Percentiles rank a stretch among this genome's conserved stretches.
Evolutionary conservation across 2,113 vertebrate species (phyloP).

Genomic region (Vulpes lagopus): DNA sequence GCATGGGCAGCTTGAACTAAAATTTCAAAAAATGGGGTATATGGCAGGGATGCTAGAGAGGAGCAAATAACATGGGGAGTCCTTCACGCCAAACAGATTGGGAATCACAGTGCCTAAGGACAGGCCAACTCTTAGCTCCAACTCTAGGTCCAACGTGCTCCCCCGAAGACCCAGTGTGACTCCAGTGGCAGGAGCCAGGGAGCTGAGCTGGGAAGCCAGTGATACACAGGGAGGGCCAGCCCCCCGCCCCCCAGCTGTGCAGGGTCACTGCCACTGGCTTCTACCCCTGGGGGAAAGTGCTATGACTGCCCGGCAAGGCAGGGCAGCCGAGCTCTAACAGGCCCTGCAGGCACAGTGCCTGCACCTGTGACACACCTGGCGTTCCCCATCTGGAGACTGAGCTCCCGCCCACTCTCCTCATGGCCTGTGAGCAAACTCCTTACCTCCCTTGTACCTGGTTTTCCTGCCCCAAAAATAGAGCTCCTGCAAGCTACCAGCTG

Average conservation of each 20-base stretch:
- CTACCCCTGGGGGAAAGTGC: not conserved
- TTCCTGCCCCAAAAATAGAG: not conserved
- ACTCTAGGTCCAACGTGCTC: not conserved
- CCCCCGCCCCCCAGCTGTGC: fast-evolving
- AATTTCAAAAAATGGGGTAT: not conserved
- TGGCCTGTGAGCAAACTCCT: not conserved
- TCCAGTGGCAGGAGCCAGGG: not conserved
- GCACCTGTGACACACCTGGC: not conserved
- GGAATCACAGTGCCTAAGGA: not conserved
- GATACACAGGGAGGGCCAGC: too few relatives aligned
- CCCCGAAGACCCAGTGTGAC: not conserved
- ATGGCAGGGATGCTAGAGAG: not conserved
- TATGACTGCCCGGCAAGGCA: not conserved
- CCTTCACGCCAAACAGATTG: not conserved
- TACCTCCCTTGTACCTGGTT: not conserved
- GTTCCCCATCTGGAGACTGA: not conserved
- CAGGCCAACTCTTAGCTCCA: not conserved
- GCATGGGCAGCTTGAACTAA: not conserved
- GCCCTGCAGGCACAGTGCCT: not conserved
- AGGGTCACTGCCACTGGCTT: not conserved
- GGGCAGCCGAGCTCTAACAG: not conserved
- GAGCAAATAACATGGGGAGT: not conserved
- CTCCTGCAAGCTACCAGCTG: not conserved
- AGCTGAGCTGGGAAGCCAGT: too few relatives aligned
- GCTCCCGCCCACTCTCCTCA: not conserved